Evolutionary conservation across 1,140 invertebrate species (phyloP).

Genomic region (Zaprionus ghesquierei): DNA sequence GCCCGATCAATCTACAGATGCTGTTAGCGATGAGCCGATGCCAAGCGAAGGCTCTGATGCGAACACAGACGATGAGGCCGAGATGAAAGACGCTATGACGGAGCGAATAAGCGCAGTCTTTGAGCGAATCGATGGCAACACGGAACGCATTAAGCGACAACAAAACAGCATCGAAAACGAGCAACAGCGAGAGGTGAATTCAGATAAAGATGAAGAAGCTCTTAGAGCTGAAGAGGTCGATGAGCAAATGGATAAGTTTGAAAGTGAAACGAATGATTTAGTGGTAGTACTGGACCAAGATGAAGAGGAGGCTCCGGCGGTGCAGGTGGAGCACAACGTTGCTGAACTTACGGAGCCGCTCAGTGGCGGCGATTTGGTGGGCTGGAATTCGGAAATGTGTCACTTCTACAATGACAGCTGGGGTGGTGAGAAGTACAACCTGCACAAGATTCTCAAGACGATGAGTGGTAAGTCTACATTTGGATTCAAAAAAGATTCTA

Average conservation of each 20-base stretch:
- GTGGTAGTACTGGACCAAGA: neutral
- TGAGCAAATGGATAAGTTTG: neutral
- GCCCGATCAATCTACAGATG: neutral
- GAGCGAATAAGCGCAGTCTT: conserved; percentile 44
- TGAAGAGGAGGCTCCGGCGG: neutral
- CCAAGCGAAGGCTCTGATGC: conserved; percentile 45
- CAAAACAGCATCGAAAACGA: neutral
- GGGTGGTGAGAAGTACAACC: conserved; percentile 85
- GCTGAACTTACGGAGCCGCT: conserved; percentile 3
- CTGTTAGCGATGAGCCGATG: neutral
- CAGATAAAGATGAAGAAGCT: neutral
- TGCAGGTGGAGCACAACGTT: conserved; percentile 46
- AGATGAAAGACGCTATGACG: conserved; percentile 33
- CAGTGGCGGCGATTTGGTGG: conserved; percentile 45
- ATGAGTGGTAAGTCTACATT: conserved; percentile 40
- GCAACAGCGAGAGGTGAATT: neutral
- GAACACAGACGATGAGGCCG: conserved; percentile 37
- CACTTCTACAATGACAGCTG: conserved; percentile 86
- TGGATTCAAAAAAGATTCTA: neutral
- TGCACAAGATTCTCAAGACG: conserved; percentile 74
- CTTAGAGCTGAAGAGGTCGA: conserved; percentile 15
- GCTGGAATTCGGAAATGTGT: conserved; percentile 84
- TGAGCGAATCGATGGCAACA: conserved; percentile 37
- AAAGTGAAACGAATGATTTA: neutral
- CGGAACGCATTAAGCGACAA: neutral